Conservation (phyloP, 2,797 vertebrate genomes). For the Erpetoichthys calabaricus region DNA sequence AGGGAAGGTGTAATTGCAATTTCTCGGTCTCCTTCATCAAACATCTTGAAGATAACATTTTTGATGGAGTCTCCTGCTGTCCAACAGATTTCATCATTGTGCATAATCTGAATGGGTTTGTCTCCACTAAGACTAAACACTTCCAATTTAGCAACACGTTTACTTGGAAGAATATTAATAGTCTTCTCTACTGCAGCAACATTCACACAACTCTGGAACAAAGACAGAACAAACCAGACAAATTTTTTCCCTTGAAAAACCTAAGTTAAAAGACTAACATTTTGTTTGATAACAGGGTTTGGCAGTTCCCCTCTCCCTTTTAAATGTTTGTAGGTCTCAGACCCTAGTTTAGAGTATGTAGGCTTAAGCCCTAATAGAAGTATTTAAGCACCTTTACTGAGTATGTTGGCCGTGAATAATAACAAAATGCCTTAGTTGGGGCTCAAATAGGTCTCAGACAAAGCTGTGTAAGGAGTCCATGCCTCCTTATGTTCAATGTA, state of each 20-base stretch:
- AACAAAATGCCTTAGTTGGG: too few species aligned
- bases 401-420: too few species aligned
- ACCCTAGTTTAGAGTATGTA: too few species aligned
- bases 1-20: conserved; percentile 49
- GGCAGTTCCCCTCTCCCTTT: too few species aligned
- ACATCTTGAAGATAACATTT: conserved; percentile 70
- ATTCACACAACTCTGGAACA: conserved; percentile 49
- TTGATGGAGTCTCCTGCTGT: conserved; percentile 57
- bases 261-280: neutral
- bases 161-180: conserved; percentile 68
- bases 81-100: conserved; percentile 68
- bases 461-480: too few species aligned
- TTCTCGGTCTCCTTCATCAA: conserved; percentile 65
- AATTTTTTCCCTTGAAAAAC: neutral
- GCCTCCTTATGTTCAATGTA: too few species aligned
- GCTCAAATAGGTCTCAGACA: too few species aligned
- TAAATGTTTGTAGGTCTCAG: too few species aligned
- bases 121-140: conserved; percentile 50
- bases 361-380: too few species aligned
- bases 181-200: conserved; percentile 47
- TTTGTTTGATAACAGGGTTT: too few species aligned
- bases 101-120: conserved; percentile 55
- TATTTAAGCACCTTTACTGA: too few species aligned
- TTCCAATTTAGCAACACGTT: conserved; percentile 48
- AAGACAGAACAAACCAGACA: neutral